A percentile compares a stretch with the other conserved stretches of the same genome.
Conservation (phyloP, 2,888 invertebrate species). For the Phytoseiulus persimilis region DNA sequence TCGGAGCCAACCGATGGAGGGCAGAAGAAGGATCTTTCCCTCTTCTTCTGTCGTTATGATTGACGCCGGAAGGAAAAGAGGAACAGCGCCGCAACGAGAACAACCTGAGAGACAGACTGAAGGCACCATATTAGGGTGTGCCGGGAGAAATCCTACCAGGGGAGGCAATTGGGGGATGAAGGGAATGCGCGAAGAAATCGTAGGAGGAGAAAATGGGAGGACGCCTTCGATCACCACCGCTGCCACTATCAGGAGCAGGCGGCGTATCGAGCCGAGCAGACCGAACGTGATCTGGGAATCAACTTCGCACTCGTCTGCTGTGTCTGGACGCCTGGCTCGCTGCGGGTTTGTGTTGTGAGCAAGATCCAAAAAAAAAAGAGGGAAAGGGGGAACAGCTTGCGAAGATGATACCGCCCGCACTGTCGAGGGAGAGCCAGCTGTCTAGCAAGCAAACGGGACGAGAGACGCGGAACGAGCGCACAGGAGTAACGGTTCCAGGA, state of each 20-base stretch:
- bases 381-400: not conserved
- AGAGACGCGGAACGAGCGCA: not conserved
- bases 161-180: not conserved
- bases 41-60: not conserved
- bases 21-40: not conserved
- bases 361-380: not conserved
- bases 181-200: not conserved
- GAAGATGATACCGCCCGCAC: not conserved
- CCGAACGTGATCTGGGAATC: slow-evolving; percentile 5
- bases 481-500: not conserved
- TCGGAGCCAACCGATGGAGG: not conserved
- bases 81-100: not conserved
- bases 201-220: not conserved
- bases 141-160: not conserved
- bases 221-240: slow-evolving; percentile 5
- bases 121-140: not conserved
- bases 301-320: not conserved
- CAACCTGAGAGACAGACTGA: not conserved
- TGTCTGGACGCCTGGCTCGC: not conserved
- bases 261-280: not conserved
- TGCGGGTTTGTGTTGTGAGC: not conserved
- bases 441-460: not conserved
- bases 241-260: not conserved
- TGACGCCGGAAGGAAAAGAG: not conserved
- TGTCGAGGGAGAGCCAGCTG: not conserved